A percentile compares a stretch with the other conserved stretches of the same genome.
Conservation (phyloP, 2,888 invertebrate species). For the Machimus rusticus region DNA sequence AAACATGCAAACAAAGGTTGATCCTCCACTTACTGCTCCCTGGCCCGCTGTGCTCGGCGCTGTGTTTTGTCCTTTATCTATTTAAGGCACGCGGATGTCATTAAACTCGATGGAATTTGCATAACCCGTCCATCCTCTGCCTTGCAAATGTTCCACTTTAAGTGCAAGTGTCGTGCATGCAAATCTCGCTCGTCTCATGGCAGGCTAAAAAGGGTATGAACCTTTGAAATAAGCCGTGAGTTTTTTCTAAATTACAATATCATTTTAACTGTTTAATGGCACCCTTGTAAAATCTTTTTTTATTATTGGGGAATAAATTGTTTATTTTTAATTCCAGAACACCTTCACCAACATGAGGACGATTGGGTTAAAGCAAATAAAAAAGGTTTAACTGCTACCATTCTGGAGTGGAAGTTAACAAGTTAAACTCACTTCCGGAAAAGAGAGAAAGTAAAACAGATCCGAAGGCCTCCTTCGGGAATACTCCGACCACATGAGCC, state of each 20-base stretch:
- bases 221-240: background rate
- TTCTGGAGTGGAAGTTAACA: background rate
- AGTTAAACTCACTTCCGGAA: background rate
- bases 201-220: background rate
- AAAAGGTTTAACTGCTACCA: background rate
- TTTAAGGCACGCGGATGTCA: background rate
- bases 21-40: background rate
- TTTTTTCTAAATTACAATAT: background rate
- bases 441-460: background rate
- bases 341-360: background rate
- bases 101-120: background rate
- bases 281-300: background rate
- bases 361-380: background rate
- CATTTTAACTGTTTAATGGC: background rate
- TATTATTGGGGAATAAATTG: background rate
- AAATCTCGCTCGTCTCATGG: background rate
- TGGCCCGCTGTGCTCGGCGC: background rate
- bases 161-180: background rate
- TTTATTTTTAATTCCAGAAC: background rate
- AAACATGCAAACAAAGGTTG: constrained; percentile 3
- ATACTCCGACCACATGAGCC: background rate
- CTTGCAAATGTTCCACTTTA: background rate
- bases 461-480: background rate
- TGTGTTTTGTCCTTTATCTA: background rate
- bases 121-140: background rate